These are phyloP conservation scores for Pseudonaja textilis DNA, from an alignment of 2,113 vertebrate species.

Conservation along the genomic window DNA sequence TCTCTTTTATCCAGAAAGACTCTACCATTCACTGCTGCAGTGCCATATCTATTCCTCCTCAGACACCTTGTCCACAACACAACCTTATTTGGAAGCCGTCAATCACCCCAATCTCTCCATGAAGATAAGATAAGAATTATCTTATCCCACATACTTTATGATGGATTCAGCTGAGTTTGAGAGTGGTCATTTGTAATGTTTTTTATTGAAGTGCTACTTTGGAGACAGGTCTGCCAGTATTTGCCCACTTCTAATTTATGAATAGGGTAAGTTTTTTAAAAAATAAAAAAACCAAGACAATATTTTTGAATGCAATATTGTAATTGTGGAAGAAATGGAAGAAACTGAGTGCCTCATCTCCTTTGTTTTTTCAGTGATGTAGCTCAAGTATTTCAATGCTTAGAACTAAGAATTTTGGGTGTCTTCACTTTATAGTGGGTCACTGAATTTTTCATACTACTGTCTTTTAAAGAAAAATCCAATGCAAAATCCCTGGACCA, in stretches of 20 bases:
- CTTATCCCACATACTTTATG: background rate
- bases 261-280: background rate
- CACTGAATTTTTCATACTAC: background rate
- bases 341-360: background rate
- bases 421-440: background rate
- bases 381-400: background rate
- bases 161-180: background rate
- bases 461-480: slow-evolving; percentile 2
- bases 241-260: background rate
- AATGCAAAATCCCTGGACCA: background rate
- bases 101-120: background rate
- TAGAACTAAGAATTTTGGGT: background rate
- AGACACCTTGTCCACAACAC: background rate
- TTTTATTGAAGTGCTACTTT: background rate
- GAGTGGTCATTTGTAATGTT: background rate
- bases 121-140: background rate
- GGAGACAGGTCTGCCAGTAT: too few relatives aligned
- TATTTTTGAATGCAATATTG: background rate
- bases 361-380: slow-evolving; percentile 11
- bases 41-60: background rate
- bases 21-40: background rate
- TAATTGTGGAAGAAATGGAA: background rate
- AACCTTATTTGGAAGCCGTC: background rate
- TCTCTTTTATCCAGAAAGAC: background rate
- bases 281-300: background rate